Evolutionary conservation across 2,113 vertebrate species (phyloP).

Genomic region (Paramormyrops kingsleyae): DNA sequence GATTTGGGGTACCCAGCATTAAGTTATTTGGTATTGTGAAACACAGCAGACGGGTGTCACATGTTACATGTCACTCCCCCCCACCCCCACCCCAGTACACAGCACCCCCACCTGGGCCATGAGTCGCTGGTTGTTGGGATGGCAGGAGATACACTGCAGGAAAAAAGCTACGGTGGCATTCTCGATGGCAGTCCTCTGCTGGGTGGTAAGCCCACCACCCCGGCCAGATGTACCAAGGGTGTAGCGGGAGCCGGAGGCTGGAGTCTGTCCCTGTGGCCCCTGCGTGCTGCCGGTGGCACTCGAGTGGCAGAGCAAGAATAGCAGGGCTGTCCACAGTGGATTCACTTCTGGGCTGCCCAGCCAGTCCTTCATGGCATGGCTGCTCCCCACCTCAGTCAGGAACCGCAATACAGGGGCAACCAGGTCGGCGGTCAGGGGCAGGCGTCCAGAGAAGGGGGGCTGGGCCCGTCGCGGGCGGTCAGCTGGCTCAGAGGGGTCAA

Average conservation of each 20-base stretch:
- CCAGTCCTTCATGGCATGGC: conserved; percentile 98
- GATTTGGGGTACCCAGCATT: neutral
- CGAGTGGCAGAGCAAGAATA: conserved; percentile 94
- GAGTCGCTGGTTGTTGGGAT: conserved; percentile 94
- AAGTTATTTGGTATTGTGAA: neutral
- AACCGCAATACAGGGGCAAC: conserved; percentile 91
- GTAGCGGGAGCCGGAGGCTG: conserved; percentile 55
- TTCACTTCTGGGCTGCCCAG: conserved; percentile 93
- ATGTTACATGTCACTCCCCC: neutral
- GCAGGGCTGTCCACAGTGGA: conserved; percentile 89
- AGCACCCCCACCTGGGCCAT: conserved; percentile 82
- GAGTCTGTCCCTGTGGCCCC: conserved; percentile 57
- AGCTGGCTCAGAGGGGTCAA: conserved; percentile 60
- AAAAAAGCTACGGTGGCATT: conserved; percentile 97
- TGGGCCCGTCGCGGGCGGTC: conserved; percentile 61
- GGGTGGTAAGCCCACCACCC: conserved; percentile 78
- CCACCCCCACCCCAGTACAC: neutral
- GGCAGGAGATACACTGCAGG: conserved; percentile 95
- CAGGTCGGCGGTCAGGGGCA: conserved; percentile 79
- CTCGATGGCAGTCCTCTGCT: conserved; percentile 92
- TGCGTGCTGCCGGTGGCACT: conserved; percentile 62
- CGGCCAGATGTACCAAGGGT: conserved; percentile 66
- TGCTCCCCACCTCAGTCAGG: conserved; percentile 93
- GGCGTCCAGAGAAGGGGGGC: conserved; percentile 59
- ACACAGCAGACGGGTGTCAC: neutral